Conservation (phyloP, 1,140 invertebrate species). For the Sarcophaga peregrina region DNA sequence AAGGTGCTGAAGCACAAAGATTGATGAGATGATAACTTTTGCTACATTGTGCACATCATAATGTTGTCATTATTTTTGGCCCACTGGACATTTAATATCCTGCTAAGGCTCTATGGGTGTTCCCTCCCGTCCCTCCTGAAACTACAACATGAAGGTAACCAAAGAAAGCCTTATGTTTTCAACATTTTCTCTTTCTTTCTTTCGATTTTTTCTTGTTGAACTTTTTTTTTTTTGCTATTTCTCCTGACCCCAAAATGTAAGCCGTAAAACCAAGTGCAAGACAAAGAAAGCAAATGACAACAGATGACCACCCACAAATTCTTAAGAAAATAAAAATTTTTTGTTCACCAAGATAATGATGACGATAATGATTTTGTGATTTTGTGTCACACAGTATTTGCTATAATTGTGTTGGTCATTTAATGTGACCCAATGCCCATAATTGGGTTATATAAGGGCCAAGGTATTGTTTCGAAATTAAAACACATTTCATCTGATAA, state of each 20-base stretch:
- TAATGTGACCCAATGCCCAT: too few relatives aligned
- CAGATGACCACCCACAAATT: neutral
- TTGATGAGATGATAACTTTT: slow-evolving; percentile 22
- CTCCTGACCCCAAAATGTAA: neutral
- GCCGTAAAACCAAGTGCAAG: too few relatives aligned
- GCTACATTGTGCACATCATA: slow-evolving; percentile 26
- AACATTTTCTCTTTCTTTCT: neutral
- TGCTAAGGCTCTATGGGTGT: neutral
- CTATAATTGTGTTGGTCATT: too few relatives aligned
- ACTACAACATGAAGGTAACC: neutral
- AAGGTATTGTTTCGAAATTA: too few relatives aligned
- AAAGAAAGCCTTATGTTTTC: slow-evolving; percentile 14
- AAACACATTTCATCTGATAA: too few relatives aligned
- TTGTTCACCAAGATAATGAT: too few relatives aligned
- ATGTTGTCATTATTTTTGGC: slow-evolving; percentile 36
- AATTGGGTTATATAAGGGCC: too few relatives aligned
- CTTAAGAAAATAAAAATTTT: neutral
- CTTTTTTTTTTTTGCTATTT: too few relatives aligned
- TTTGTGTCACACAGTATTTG: too few relatives aligned
- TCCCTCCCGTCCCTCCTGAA: too few relatives aligned
- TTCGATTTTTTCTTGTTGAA: neutral
- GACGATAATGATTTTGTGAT: too few relatives aligned
- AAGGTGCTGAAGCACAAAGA: slow-evolving; percentile 21
- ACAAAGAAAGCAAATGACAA: too few relatives aligned
- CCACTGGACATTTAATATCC: slow-evolving; percentile 37